Evolutionary conservation across 2,888 invertebrate species (phyloP).

Genomic region (Hoplodrina blanda): DNA sequence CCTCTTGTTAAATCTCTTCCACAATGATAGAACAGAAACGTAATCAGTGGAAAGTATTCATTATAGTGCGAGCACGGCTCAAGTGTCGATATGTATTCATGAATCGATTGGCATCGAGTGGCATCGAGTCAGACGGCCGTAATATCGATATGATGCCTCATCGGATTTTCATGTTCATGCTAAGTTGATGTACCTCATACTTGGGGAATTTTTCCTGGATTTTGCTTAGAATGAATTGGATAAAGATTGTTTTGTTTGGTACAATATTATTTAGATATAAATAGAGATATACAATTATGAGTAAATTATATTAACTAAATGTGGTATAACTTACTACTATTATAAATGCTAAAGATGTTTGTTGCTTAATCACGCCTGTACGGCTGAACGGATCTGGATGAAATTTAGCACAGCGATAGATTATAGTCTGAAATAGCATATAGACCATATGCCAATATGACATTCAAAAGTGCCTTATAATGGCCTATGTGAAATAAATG

Average conservation of each 20-base stretch:
- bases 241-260: constrained; percentile 26
- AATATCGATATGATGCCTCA: constrained; percentile 80
- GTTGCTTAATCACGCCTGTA: no score
- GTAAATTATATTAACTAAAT: no score
- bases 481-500: no score
- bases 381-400: no score
- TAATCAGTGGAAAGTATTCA: constrained; percentile 66
- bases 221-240: neutral
- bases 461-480: no score
- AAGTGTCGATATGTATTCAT: constrained; percentile 79
- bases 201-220: constrained; percentile 12
- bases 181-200: constrained; percentile 34
- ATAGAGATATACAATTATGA: no score
- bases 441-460: no score
- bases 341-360: no score
- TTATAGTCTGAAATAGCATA: no score
- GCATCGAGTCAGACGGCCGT: constrained; percentile 69
- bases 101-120: constrained; percentile 73
- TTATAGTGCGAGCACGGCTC: constrained; percentile 51
- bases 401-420: no score
- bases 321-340: no score
- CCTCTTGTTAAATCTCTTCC: constrained; percentile 3
- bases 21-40: constrained; percentile 46
- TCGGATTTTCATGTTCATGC: constrained; percentile 59
- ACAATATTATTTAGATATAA: neutral